Base-by-base conservation (phyloP, 1,140 invertebrate species). In the Drosophila nigrodunni region DNA sequence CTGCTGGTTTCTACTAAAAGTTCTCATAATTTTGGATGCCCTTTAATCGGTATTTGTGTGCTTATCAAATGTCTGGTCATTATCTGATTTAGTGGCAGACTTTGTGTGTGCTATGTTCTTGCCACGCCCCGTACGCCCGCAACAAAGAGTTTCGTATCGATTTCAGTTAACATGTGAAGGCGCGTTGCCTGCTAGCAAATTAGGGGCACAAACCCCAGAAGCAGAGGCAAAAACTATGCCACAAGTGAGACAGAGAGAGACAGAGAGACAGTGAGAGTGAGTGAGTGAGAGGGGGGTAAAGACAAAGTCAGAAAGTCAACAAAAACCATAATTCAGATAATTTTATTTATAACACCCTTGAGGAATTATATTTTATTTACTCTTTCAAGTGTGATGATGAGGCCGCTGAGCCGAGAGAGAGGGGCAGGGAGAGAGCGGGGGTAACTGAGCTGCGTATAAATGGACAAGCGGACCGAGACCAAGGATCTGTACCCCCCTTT, bases 341-440 rank as follows among this genome's bases (percentile, higher is more conserved):
- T 90, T 90, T 90, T 90, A 90, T 90, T 90, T 90, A 90, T 90
- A 90, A 90, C 86, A 90, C 87, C 87, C 87, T 90, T 87, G 87
- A 91, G 87, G 87, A 90, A 90, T 90, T 89, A 89, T 85, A 89
- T 89, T 89, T 89, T 89, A 89, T 89, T 89, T 89, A 89, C 85
- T 89, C 85, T 89, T 89, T 89, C 85, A 88, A 88, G 85, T 88
- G 85, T 88, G 85, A 88, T 88, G 85, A 88, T 89, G 85, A 88
- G 85, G 74, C 67, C 69, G 80, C 62, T 67, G 70, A 68, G 66
- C 70, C 70, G 49, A 60, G 47, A 39, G 58, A 25, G 30, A 3
- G 0, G 44, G 3, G 43, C 30, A 46, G 70, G 52, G 44, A 35
- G 39, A 41, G 39, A n/a, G 10, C 44, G 75, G 65, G 55, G 46